These are phyloP conservation scores for Globicephala melas DNA, from an alignment of 2,113 vertebrate genomes.

Conservation along the genomic window DNA sequence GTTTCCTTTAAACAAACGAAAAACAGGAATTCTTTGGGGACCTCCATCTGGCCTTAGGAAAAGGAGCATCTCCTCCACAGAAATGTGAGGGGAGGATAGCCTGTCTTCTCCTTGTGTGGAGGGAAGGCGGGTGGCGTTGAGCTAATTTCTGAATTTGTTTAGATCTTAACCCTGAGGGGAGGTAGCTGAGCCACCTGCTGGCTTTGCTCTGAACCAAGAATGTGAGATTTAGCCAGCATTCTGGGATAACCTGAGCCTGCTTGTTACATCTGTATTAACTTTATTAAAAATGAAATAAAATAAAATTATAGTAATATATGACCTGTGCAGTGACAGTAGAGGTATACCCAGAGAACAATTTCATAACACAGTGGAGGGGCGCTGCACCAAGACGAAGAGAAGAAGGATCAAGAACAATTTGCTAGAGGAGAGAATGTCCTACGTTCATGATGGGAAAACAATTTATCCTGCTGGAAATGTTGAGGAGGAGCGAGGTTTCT, in stretches of 20 bases:
- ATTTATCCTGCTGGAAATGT: background rate
- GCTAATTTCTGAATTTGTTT: background rate
- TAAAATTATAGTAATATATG: background rate
- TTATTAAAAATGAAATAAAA: background rate
- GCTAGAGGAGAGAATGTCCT: background rate
- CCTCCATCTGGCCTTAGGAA: background rate
- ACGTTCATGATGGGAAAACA: background rate
- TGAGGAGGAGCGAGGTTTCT: background rate
- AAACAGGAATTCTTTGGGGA: background rate
- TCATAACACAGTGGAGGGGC: background rate
- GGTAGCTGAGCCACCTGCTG: background rate
- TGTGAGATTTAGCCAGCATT: background rate
- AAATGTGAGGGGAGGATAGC: background rate
- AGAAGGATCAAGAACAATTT: background rate
- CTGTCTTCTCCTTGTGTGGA: background rate
- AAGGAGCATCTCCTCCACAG: background rate
- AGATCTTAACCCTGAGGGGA: background rate
- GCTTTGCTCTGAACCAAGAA: background rate
- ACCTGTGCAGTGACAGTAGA: background rate
- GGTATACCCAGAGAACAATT: background rate
- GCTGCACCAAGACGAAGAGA: background rate
- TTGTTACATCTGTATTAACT: background rate
- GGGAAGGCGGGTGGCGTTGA: background rate
- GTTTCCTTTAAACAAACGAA: background rate
- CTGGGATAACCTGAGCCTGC: background rate